Base-by-base conservation (phyloP, 2,113 vertebrate genomes). In the Pluvialis apricaria region DNA sequence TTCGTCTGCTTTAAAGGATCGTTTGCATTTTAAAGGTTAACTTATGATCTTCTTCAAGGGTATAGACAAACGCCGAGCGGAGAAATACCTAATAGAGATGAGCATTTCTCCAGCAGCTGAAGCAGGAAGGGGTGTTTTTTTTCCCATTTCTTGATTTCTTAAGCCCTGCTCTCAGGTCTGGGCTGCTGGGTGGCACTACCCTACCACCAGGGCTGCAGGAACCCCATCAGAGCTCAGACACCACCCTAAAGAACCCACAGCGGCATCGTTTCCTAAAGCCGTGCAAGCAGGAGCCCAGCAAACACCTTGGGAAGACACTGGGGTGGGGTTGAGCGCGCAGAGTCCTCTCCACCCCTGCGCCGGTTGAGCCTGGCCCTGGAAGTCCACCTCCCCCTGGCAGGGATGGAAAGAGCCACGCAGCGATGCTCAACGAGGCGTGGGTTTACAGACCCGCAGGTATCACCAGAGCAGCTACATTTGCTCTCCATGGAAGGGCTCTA, bases 371-470 rank as follows among this genome's bases (percentile, higher is more conserved):
- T 3, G 4, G 31, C 38, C 32, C 28, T 61, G 25, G 44, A 61
- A 69, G 24, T 36, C 44, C 25, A 13, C 6, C 21, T 86, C 13
- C 61, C 60, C 49, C 44, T 61, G 57, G 38, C 25, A 79, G 60
- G 66, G 34, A 47, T 13, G 38, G 79, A 64, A 9, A 65, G 88
- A 89, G 38, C 15, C 54, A 42, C 0, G 0, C 25, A 61, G 81
- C 2, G 3, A 58, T 16, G 8, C 64, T 65, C 2, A 0, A 9
- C 26, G 10, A 66, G 62, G 6, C 4, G 1, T 47, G 44, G 52
- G 32, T 42, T 95, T 70, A 72, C 31, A 82, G 61, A 82, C 24
- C 61, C 18, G 2, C 4, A 3, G 45, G 54, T 68, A 52, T 19
- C 29, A 14, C 44, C 68, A 85, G 54, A 91, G 29, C 34, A 69